Evolutionary conservation across 92 coral and sea anemone species (phyloP).

Genomic region (Palythoa caribaeorum): DNA sequence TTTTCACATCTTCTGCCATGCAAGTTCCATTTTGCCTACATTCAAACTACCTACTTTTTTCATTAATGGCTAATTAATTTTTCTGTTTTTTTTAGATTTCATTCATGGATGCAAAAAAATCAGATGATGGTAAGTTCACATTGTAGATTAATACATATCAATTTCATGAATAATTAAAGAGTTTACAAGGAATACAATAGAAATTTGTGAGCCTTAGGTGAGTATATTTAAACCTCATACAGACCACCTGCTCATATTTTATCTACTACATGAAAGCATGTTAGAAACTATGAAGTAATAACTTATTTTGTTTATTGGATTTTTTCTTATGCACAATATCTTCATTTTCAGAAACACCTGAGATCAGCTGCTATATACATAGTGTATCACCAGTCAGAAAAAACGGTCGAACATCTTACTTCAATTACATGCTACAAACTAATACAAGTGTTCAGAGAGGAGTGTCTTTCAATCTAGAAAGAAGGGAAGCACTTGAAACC

Average conservation of each 20-base stretch:
- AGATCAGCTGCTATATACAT: slow-evolving; percentile 17
- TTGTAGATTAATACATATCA: slow-evolving; percentile 15
- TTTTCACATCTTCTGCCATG: slow-evolving; percentile 15
- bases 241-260: slow-evolving; percentile 20
- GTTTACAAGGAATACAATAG: not conserved
- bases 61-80: slow-evolving; percentile 10
- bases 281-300: slow-evolving; percentile 23
- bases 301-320: slow-evolving; percentile 16
- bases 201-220: slow-evolving; percentile 2
- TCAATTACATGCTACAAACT: slow-evolving; percentile 9
- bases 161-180: slow-evolving; percentile 20
- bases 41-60: slow-evolving; percentile 22
- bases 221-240: slow-evolving; percentile 7
- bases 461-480: slow-evolving; percentile 26
- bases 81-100: slow-evolving; percentile 11
- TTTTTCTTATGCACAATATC: slow-evolving; percentile 19
- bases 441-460: not conserved
- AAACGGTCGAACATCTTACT: slow-evolving; percentile 1
- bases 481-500: slow-evolving; percentile 27
- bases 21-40: not conserved
- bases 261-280: slow-evolving; percentile 15
- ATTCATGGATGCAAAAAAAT: slow-evolving; percentile 21
- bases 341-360: slow-evolving; percentile 28
- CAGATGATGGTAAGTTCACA: slow-evolving; percentile 25
- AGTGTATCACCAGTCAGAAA: slow-evolving; percentile 30